Percentiles rank a stretch among this genome's conserved stretches.
These are phyloP conservation scores for Pyrrhosoma nymphula DNA, from an alignment of 2,888 invertebrate species.

Conservation along the genomic window DNA sequence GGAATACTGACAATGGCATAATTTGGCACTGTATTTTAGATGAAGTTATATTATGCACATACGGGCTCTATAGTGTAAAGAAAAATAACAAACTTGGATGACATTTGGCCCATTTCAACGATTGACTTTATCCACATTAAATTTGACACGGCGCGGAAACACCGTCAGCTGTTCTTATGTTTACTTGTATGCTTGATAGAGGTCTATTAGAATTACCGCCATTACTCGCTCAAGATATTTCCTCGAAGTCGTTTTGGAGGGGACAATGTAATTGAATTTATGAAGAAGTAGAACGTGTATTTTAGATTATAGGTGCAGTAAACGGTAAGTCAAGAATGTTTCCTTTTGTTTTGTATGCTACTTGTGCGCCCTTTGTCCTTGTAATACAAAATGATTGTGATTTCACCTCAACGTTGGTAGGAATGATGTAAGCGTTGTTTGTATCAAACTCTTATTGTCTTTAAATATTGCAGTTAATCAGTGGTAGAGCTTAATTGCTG, in stretches of 20 bases:
- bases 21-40: background rate
- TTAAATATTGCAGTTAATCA: background rate
- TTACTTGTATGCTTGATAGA: constrained; percentile 51
- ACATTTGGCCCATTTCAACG: background rate
- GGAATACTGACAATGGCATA: constrained; percentile 46
- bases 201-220: constrained; percentile 66
- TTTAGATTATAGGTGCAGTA: constrained; percentile 27
- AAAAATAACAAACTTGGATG: background rate
- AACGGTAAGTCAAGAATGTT: constrained; percentile 4
- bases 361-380: background rate
- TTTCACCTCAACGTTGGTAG: background rate
- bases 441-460: background rate
- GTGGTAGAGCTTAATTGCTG: too few relatives aligned
- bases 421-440: constrained; percentile 42
- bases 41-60: background rate
- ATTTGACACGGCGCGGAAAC: background rate
- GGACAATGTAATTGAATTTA: constrained; percentile 31
- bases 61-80: background rate
- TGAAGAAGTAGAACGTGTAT: constrained; percentile 8
- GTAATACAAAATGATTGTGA: background rate
- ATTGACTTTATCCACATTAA: background rate
- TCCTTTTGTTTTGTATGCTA: background rate
- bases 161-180: constrained; percentile 31
- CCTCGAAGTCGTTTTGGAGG: constrained; percentile 45
- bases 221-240: constrained; percentile 65